Base-by-base conservation (phyloP, 2,113 vertebrate species). In the Larimichthys polyactis region DNA sequence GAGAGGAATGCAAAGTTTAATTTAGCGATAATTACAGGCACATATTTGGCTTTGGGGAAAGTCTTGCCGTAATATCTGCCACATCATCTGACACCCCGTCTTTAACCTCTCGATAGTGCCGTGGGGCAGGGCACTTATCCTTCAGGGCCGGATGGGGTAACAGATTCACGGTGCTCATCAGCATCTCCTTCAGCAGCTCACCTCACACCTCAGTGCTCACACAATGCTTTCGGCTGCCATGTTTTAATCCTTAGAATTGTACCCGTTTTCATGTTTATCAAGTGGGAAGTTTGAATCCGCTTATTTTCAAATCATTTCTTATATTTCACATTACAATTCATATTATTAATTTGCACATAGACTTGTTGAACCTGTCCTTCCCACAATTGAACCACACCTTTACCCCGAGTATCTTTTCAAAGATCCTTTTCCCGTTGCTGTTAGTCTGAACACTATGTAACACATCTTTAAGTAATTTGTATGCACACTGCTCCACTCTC, bases 191-290 rank as follows among this genome's bases (percentile, higher is more conserved):
- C 81, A 44, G n/a, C n/a, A 32, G 58, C 58, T 88, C 55, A 74
- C 79, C 77, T 82, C 59, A 72, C 60, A 89, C 89, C 90, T 94
- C 88, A 92, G 78, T 75, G 69, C 64, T 16, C 63, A 86, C 89
- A 79, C 69, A 78, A n/a, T 3, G 67, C 48, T 54, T 48, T 81
- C 55, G 81, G 81, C 85, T 68, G 29, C 17, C 14, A 0, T 43
- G 29, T 66, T 74, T 65, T 58, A 48, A 70, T 64, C n/a, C 27
- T 69, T 68, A 67, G 15, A 36, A 58, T 79, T n/a, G n/a, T 6
- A 3, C 4, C 16, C 0, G 2, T 29, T 71, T 49, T 46, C 29
- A 2, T 48, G 27, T 24, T 75, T 75, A 64, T 72, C 46, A 71
- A 16, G 75, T 17, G 22, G n/a, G 78, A 51, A 29, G 52, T 67